Base-by-base conservation (phyloP, 1,140 invertebrate genomes). In the Neodiprion virginianus region DNA sequence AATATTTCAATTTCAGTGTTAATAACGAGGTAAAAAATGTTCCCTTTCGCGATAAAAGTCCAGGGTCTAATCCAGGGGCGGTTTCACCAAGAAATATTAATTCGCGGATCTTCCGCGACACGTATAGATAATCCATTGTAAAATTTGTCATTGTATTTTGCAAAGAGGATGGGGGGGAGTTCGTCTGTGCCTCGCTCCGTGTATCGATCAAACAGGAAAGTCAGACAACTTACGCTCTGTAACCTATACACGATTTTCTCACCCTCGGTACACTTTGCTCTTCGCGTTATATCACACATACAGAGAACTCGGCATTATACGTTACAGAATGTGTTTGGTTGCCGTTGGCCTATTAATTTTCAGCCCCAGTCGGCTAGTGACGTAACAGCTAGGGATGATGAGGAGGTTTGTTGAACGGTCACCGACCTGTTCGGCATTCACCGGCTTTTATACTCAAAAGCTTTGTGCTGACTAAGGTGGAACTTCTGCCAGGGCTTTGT, bases 151-250 rank as follows among this genome's bases (percentile, higher is more conserved):
- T 72, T 72, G 17, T 71, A n/a, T 9, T 50, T 66, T 53, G n/a
- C 17, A n/a, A 61, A 61, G 8, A 12, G 3, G 53, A 12, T 5
- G 53, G 5, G 5, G 48, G 72, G 78, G 78, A 5, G 78, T 75
- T 80, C 79, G 77, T 66, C 66, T 78, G 53, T 74, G 23, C 10
- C 47, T 40, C 68, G 50, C 53, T 74, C 21, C 28, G 50, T 48
- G 10, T 82, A 82, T 79, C 77, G 80, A 82, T 78, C 76, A 81
- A 82, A 80, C 80, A 61, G 53, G n/a, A 61, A 61, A 61, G 11
- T 40, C 28, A 40, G 28, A 8, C n/a, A 40, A 5, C 28, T 61
- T 12, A 9, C 4, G 8, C 53, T 61, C 8, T 8, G 4, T 8
- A 61, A 61, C 11, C 53, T 61, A 61, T 61, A 61, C 53, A 8